These are phyloP conservation scores for Sternarchorhynchus goeldii DNA, from an alignment of 2,797 vertebrate species.

Conservation along the genomic window DNA sequence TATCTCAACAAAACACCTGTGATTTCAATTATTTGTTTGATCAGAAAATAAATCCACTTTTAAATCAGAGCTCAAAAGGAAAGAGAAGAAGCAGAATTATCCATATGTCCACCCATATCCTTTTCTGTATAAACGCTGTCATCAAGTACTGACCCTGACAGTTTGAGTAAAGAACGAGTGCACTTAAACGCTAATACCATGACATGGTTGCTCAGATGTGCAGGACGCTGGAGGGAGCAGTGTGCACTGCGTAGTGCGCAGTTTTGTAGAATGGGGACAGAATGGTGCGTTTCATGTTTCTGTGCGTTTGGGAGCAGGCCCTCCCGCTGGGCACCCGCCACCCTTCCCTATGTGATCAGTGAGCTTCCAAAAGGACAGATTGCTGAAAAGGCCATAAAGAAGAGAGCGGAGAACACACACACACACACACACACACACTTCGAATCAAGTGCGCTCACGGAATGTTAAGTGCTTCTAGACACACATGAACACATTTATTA, in stretches of 20 bases:
- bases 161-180: neutral
- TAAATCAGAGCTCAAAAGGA: neutral
- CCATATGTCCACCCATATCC: neutral
- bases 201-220: neutral
- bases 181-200: conserved; percentile 1
- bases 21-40: conserved; percentile 11
- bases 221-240: neutral
- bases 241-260: neutral
- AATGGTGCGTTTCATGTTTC: neutral
- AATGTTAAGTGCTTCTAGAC: conserved; percentile 35
- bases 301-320: conserved; percentile 13
- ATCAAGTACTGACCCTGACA: neutral
- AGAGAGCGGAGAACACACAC: conserved; percentile 47
- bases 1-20: neutral
- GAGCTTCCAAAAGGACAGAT: conserved; percentile 65
- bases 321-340: conserved; percentile 54
- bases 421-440: conserved; percentile 38
- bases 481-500: conserved; percentile 37
- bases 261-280: neutral
- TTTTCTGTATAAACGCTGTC: no score
- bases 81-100: conserved; percentile 19
- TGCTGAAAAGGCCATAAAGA: conserved; percentile 51
- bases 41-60: conserved; percentile 25
- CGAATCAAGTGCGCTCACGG: conserved; percentile 12
- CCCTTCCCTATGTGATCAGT: conserved; percentile 67